Conservation (phyloP, 2,888 invertebrate species). For the Enchytraeus crypticus region DNA sequence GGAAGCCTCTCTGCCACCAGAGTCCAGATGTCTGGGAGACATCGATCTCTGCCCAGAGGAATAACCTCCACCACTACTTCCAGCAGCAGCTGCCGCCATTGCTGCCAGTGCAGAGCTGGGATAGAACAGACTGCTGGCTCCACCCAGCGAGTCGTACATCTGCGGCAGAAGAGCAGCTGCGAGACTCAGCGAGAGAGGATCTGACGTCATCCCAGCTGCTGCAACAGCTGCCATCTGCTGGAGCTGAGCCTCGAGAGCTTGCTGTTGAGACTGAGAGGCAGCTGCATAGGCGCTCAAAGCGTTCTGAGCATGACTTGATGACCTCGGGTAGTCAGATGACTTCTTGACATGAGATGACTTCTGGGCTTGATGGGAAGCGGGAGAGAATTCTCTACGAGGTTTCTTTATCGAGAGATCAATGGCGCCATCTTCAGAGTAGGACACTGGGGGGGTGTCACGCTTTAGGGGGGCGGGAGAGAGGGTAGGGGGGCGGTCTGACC, state of each 20-base stretch:
- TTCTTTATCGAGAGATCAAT: conserved; percentile 29
- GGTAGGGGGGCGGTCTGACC: not conserved
- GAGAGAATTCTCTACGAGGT: conserved; percentile 4
- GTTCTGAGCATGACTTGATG: not conserved
- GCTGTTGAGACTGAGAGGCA: conserved; percentile 17
- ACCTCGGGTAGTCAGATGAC: not conserved
- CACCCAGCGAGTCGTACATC: conserved; percentile 22
- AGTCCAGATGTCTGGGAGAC: not conserved
- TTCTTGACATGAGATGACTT: not conserved
- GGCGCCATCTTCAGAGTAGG: conserved; percentile 19
- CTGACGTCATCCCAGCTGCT: not conserved
- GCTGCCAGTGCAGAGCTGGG: conserved; percentile 15
- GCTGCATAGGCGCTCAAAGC: conserved; percentile 13
- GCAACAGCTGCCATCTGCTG: conserved; percentile 6
- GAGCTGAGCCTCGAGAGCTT: conserved; percentile 8
- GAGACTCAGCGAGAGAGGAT: conserved; percentile 7
- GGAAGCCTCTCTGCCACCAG: not conserved
- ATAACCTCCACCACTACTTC: conserved; percentile 8
- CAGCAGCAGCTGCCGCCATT: conserved; percentile 7
- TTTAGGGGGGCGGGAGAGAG: not conserved
- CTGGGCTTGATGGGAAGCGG: not conserved
- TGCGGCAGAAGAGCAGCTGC: conserved; percentile 25
- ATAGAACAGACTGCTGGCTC: conserved; percentile 17
- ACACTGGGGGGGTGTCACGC: not conserved
- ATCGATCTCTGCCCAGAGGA: not conserved